Conservation (phyloP, 2,888 invertebrate species). For the Bembecia ichneumoniformis region DNA sequence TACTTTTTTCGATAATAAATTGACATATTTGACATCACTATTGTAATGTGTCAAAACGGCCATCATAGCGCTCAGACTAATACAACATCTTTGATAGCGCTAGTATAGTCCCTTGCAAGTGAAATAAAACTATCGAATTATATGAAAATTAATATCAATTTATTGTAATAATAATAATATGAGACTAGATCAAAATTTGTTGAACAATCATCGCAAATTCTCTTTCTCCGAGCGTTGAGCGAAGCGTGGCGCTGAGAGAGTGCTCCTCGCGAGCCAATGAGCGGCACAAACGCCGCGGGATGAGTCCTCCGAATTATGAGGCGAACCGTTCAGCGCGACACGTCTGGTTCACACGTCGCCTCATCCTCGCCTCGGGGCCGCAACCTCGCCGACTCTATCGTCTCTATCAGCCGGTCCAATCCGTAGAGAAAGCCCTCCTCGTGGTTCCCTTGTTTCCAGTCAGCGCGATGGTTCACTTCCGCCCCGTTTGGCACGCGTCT, state of each 20-base stretch:
- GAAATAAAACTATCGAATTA: not conserved
- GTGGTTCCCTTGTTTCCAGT: constrained; percentile 95
- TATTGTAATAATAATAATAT: constrained; percentile 24
- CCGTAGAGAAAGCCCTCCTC: constrained; percentile 96
- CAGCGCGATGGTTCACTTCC: constrained; percentile 81
- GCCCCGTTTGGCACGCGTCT: constrained; percentile 79
- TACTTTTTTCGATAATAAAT: too few relatives aligned
- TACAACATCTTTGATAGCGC: too few relatives aligned
- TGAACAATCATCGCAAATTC: constrained; percentile 48
- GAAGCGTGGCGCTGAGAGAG: constrained; percentile 26
- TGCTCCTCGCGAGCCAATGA: constrained; percentile 34
- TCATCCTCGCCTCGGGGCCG: constrained; percentile 26
- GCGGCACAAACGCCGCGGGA: constrained; percentile 44
- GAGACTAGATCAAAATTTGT: constrained; percentile 58
- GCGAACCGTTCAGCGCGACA: constrained; percentile 56
- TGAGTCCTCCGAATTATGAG: constrained; percentile 50
- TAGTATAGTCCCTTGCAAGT: too few relatives aligned
- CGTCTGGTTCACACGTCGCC: constrained; percentile 47
- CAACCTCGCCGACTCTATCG: constrained; percentile 51
- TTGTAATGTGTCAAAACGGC: too few relatives aligned
- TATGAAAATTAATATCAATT: not conserved
- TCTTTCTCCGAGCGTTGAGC: constrained; percentile 47
- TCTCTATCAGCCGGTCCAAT: constrained; percentile 90
- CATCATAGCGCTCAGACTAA: too few relatives aligned
- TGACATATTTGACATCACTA: too few relatives aligned